Conservation (phyloP, 2,797 vertebrate species). For the Melanotaenia pygmaea region DNA sequence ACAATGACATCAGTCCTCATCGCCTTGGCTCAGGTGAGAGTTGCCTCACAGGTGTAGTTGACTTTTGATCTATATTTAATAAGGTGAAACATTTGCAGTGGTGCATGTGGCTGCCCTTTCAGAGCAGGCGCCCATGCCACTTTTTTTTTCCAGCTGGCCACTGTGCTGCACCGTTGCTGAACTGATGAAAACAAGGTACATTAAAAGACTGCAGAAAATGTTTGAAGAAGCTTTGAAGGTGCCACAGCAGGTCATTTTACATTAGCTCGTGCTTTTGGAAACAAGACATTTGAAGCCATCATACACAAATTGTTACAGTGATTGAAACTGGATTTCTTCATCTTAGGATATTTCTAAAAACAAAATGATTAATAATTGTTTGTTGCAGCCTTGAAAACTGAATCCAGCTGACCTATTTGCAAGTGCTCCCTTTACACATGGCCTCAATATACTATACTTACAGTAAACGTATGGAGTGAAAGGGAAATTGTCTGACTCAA, state of each 20-base stretch:
- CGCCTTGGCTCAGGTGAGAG: conserved; percentile 71
- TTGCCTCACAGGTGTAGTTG: conserved; percentile 62
- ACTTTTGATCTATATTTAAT: conserved; percentile 83
- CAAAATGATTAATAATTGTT: not conserved
- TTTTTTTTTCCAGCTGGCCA: conserved; percentile 41
- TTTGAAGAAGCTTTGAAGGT: not conserved
- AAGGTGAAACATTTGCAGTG: conserved; percentile 74
- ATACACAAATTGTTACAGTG: not conserved
- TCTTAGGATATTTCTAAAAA: not conserved
- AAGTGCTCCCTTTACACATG: not conserved
- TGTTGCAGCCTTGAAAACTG: not conserved
- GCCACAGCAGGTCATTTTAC: not conserved
- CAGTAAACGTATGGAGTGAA: not conserved
- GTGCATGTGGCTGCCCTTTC: conserved; percentile 76
- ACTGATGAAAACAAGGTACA: conserved; percentile 23
- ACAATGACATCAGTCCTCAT: conserved; percentile 61
- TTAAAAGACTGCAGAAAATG: not conserved
- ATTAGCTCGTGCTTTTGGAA: not conserved
- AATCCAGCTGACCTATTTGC: conserved; percentile 4
- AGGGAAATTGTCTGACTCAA: not conserved
- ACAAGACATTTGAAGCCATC: not conserved
- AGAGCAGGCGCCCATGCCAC: conserved; percentile 63
- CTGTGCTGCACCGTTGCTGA: not conserved
- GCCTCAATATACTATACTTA: not conserved
- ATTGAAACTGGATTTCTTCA: not conserved